These are phyloP conservation scores for Spodoptera littoralis DNA, from an alignment of 2,888 invertebrate species.

Conservation along the genomic window DNA sequence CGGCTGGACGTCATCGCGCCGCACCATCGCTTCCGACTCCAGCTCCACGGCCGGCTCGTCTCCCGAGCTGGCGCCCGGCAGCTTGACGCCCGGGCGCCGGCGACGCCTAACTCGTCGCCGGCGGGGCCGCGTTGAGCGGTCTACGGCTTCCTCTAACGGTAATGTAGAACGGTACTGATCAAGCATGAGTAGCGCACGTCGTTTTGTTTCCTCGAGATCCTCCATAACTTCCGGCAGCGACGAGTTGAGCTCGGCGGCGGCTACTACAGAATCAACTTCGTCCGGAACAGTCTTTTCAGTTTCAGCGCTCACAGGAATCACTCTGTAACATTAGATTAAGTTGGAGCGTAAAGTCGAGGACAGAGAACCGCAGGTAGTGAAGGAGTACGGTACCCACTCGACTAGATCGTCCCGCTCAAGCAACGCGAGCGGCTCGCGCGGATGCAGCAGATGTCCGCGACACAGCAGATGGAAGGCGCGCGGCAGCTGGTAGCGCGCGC, in stretches of 20 bases:
- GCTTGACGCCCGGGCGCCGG: not conserved
- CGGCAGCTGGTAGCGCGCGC: slow-evolving; percentile 63
- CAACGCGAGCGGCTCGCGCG: slow-evolving; percentile 72
- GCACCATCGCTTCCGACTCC: slow-evolving; percentile 5
- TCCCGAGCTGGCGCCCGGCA: not conserved
- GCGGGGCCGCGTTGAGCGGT: slow-evolving; percentile 8
- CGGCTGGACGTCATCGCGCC: slow-evolving; percentile 21
- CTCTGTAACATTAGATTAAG: slow-evolving; percentile 9
- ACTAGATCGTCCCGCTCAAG: slow-evolving; percentile 69
- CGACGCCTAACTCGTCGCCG: slow-evolving; percentile 32
- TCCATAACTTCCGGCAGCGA: slow-evolving; percentile 10
- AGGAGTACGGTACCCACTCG: slow-evolving; percentile 61
- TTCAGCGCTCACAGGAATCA: slow-evolving; percentile 1
- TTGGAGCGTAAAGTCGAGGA: not conserved
- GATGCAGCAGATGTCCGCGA: slow-evolving; percentile 74
- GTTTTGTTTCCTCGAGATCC: slow-evolving; percentile 52
- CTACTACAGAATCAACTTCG: not conserved
- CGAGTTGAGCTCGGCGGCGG: slow-evolving; percentile 5
- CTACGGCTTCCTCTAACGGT: slow-evolving; percentile 7
- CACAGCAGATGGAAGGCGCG: slow-evolving; percentile 55
- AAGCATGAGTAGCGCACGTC: slow-evolving; percentile 53
- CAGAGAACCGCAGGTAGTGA: not conserved
- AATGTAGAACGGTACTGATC: slow-evolving; percentile 24
- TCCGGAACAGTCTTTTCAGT: slow-evolving; percentile 1
- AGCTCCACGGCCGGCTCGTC: not conserved